Evolutionary conservation across 2,888 invertebrate genomes (phyloP), one percentile per base, ranked within the genome.

Genomic region (Galerucella pusilla): DNA sequence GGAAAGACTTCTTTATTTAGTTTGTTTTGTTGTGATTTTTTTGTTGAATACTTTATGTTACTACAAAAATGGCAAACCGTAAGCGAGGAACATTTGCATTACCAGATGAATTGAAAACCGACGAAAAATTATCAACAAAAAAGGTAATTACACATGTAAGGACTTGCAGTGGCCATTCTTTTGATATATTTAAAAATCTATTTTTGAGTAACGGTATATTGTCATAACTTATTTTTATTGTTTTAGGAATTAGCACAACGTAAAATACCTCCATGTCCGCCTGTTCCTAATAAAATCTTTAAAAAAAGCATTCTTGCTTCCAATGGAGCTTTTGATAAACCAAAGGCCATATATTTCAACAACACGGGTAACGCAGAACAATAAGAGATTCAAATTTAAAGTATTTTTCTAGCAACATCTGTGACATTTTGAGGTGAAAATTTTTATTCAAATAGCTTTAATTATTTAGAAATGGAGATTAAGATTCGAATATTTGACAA

Each of bases 61-160:
- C 42, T 77, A 65, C 42, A 42, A 79, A 54, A 20, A 81, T 82
- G 81, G 76, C 79, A 63, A 81, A 77, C 75, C 76, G 82, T 35
- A 81, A 80, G 74, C 75, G 81, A 71, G 80, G 80, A 61, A 74
- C 74, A 28, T 77, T 77, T 52, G 66, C 68, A 46, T 64, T 79
- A 71, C 80, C 80, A 54, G 79, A 78, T 49, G 80, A 82, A 74
- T 78, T 80, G 71, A 72, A 79, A 74, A 81, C 81, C 11, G 75
- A 75, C 54, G 79, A 81, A 74, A 78, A 78, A 70, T 77, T 82
- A 64, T 78, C 78, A 25, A 83, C 83, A 11, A 83, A 83, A 79
- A 81, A 79, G 77, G 83, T 83, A 79, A 78, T 66, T 52, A 63
- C 59, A 65, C 68, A 57, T 71, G 73, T 71, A 14, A 10, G 20